Conservation (phyloP, 1,140 invertebrate genomes). For the Zaprionus lachaisei region DNA sequence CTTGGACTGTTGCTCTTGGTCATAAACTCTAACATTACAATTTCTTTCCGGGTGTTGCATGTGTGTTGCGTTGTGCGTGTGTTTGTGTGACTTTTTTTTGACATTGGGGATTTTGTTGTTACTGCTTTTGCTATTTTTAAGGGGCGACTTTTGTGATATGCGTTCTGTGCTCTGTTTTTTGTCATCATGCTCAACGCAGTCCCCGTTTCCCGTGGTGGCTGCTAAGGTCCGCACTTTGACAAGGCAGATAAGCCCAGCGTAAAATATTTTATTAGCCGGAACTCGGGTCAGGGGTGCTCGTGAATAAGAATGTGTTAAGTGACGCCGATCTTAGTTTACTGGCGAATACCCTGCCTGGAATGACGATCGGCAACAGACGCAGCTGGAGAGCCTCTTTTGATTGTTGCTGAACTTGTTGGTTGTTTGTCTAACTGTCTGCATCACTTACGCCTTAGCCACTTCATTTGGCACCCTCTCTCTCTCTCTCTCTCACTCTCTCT, state of each 20-base stretch:
- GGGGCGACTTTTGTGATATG: conserved; percentile 69
- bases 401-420: background rate
- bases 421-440: background rate
- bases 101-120: conserved; percentile 65
- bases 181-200: conserved; percentile 15
- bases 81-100: conserved; percentile 67
- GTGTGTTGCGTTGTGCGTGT: conserved; percentile 41
- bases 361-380: too few relatives aligned
- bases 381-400: background rate
- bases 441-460: background rate
- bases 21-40: conserved; percentile 75
- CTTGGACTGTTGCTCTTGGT: conserved; percentile 69
- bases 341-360: background rate
- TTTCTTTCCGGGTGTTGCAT: conserved; percentile 33
- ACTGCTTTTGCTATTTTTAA: conserved; percentile 42
- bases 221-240: conserved; percentile 71
- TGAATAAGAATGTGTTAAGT: background rate
- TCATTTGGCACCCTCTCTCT: too few relatives aligned
- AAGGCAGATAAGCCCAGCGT: conserved; percentile 75
- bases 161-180: conserved; percentile 62
- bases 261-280: conserved; percentile 78
- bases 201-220: conserved; percentile 51
- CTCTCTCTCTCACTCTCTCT: background rate
- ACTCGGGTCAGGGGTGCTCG: background rate
- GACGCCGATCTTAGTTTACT: background rate